Evolutionary conservation across 2,113 vertebrate species (phyloP).

Genomic region (Alexandromys fortis): DNA sequence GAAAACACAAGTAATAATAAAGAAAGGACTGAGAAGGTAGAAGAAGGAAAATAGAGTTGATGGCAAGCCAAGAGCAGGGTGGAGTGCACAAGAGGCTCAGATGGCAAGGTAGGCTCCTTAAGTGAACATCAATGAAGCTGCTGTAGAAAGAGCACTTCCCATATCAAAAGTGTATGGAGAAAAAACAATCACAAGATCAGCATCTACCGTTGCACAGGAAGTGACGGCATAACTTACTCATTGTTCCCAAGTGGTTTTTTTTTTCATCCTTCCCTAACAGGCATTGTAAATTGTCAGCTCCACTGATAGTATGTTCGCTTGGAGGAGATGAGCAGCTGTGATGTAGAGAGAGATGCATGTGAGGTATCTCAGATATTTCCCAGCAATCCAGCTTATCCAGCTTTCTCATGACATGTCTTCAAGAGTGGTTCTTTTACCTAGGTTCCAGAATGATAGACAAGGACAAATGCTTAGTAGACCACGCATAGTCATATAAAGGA

Average conservation of each 20-base stretch:
- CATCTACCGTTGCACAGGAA: background rate
- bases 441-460: background rate
- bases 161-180: background rate
- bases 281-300: background rate
- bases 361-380: background rate
- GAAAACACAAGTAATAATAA: background rate
- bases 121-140: background rate
- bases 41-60: background rate
- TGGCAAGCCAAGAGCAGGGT: background rate
- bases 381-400: background rate
- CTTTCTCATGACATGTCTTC: background rate
- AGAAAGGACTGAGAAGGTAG: background rate
- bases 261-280: background rate
- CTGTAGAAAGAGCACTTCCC: too few relatives aligned
- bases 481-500: background rate
- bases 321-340: background rate
- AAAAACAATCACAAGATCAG: background rate
- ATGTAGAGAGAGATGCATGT: background rate
- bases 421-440: background rate
- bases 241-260: background rate
- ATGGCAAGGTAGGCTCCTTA: too few relatives aligned
- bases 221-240: rapidly evolving
- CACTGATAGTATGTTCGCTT: rapidly evolving
- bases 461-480: background rate
- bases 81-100: too few relatives aligned